Evolutionary conservation across 1,140 invertebrate species (phyloP), one percentile per base, ranked within the genome.

Genomic region (Cydia strobilella): DNA sequence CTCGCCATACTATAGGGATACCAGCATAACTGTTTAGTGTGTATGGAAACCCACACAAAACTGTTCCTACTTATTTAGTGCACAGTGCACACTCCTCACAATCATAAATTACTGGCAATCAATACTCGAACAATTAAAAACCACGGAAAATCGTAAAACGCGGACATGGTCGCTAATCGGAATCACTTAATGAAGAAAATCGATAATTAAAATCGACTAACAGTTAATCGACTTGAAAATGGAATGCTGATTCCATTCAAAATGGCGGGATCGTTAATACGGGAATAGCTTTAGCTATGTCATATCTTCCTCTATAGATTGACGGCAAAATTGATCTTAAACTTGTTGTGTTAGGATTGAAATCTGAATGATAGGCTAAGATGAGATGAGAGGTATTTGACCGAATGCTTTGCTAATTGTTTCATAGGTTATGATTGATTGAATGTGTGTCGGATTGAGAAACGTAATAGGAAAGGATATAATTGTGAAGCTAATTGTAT

Each of bases 221-320:
- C 42, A 42, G 71, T 72, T 72, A 72, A 72, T 72, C 39, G 71
- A 72, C 35, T 72, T 72, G 71, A 72, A 72, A 72, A 72, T 72
- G 31, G 71, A 48, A 72, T 39, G 65, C 31, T 69, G 65, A 39
- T 69, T 35, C 31, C 7, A 69, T 69, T 69, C 65, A 69, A 69
- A 35, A 69, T 69, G 65, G 65, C 65, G 31, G 23, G 27, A 18
- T 69, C 27, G 31, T 69, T 69, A 69, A 69, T 54, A 54, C n/a
- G n/a, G 15, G 18, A 59, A 7, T 59, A 12, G 10, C 20, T 59
- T 59, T 59, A 59, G 54, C 54, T 18, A 59, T 23, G 18, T n/a
- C 54, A 9, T 59, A 23, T 59, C 54, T 59, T 23, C 10, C 51
- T 54, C 42, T 51, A 18, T 23, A 20, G 2, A 10, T 59, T 59